Evolutionary conservation across 2,113 vertebrate species (phyloP).

Genomic region (Eublepharis macularius): DNA sequence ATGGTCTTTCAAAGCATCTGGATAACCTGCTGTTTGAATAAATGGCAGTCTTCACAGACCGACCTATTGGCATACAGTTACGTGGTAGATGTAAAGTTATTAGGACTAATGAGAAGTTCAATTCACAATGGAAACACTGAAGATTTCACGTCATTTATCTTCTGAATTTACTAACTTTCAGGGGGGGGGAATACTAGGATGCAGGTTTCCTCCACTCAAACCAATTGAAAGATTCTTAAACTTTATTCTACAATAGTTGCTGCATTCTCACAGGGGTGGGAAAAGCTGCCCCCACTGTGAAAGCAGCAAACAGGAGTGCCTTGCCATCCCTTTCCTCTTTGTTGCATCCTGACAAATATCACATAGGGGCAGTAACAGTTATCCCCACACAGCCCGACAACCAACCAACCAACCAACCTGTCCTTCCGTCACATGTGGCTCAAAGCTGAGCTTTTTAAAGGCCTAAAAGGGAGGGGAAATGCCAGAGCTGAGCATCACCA

Average conservation of each 20-base stretch:
- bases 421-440: no score
- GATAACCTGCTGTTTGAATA: background rate
- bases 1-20: background rate
- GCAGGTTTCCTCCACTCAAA: background rate
- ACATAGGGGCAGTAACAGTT: no score
- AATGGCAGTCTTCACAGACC: background rate
- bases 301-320: no score
- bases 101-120: background rate
- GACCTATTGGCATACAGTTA: background rate
- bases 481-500: no score
- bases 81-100: background rate
- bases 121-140: background rate
- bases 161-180: background rate
- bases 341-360: no score
- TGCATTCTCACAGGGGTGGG: no score
- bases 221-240: background rate
- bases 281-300: no score
- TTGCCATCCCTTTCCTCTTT: no score
- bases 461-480: no score
- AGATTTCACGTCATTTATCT: background rate
- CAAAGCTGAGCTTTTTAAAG: no score
- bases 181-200: background rate
- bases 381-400: no score
- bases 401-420: no score
- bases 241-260: background rate